These are phyloP conservation scores for Malurus elegans DNA, from an alignment of 2,113 vertebrate genomes.

Conservation along the genomic window DNA sequence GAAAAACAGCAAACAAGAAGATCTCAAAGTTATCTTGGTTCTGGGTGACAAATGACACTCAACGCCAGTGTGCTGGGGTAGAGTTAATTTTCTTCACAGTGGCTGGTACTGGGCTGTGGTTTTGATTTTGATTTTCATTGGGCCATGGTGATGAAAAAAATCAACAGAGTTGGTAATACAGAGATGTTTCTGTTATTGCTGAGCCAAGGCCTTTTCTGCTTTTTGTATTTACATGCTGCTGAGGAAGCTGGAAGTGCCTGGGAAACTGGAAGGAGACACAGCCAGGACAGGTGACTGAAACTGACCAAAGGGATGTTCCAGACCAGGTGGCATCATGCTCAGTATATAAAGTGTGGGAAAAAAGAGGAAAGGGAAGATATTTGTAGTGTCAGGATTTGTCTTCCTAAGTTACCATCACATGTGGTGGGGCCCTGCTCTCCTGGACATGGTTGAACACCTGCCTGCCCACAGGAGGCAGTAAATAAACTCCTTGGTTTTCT, in stretches of 20 bases:
- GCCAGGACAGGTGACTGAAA: neutral
- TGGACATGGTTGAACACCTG: neutral
- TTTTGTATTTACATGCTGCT: rapidly evolving
- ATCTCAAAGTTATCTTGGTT: neutral
- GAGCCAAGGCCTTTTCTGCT: neutral
- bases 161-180: rapidly evolving
- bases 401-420: rapidly evolving
- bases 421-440: rapidly evolving
- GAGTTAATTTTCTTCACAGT: neutral
- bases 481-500: neutral
- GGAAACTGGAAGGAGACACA: neutral
- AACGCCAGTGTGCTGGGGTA: neutral
- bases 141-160: no score
- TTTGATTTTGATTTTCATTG: neutral
- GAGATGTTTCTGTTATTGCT: neutral
- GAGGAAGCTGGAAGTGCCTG: no score
- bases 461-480: neutral
- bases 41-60: neutral
- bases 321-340: neutral
- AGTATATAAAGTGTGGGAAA: rapidly evolving
- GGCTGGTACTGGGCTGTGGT: neutral
- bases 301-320: neutral
- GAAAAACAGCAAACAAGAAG: neutral
- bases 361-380: rapidly evolving
- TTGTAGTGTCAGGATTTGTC: neutral